Evolutionary conservation across 92 coral and sea anemone species (phyloP), one percentile per base, ranked within the genome.

Genomic region (Porites cylindrica): DNA sequence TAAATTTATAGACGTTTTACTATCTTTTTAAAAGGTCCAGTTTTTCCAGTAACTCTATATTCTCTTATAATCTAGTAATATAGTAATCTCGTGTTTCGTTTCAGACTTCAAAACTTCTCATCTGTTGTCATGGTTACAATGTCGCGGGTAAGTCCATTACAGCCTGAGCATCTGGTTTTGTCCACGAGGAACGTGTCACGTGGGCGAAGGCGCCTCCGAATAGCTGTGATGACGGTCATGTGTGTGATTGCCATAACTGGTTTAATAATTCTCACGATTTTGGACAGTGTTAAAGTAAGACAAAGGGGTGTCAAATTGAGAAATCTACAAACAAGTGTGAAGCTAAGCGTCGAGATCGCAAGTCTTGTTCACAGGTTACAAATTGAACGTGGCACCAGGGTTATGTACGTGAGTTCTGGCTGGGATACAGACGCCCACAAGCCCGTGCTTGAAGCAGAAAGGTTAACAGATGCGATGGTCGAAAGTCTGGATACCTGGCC

Each of bases 341-440:
- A 78, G 3, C 60, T 69, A 1, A 91, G 92, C 58, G 85, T 91
- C 56, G 63, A 88, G 23, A 81, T 91, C 16, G 96, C 96, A 17
- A 70, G 70, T 9, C 73, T 93, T 84, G 80, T 93, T 26, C 96
- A 93, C 81, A 88, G 62, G 14, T 32, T 94, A 18, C 97, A 94
- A 84, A 93, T 90, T 4, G 95, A 94, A 62, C 91, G 97, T 32
- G 95, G 95, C 2, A 70, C 89, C 19, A 90, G 92, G 10, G 93
- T 90, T 1, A 64, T 94, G 74, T 83, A 84, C 51, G 89, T 87
- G 60, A 89, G 95, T 82, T 94, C 97, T 61, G 53, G 38, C 1
- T 72, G 81, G 13, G 81, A 66, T n/a, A 18, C 58, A 26, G 13
- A 10, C 2, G 73, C 77, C 8, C 17, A 50, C 7, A 23, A 69